These are phyloP conservation scores for Phalacrocorax aristotelis DNA, from an alignment of 2,113 vertebrate genomes.

Conservation along the genomic window DNA sequence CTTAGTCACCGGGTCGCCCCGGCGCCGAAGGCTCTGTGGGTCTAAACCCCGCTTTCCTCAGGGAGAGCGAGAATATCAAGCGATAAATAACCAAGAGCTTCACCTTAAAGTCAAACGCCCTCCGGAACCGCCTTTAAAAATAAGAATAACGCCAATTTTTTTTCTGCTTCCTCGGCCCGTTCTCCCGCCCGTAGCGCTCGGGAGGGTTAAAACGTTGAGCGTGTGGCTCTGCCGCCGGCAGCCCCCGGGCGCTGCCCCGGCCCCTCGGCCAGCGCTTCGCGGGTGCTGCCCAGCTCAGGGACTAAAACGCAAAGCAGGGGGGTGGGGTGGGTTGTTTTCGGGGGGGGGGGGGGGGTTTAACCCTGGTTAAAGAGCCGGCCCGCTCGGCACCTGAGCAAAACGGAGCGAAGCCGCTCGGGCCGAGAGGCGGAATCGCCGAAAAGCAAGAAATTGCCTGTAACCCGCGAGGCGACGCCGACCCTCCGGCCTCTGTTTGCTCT, in stretches of 20 bases:
- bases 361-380: neutral
- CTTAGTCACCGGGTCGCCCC: too few relatives aligned
- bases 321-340: neutral
- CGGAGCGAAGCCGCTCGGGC: rapidly evolving
- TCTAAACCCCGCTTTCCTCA: neutral
- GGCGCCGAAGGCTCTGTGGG: neutral
- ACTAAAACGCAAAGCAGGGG: neutral
- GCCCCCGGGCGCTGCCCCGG: neutral
- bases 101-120: neutral
- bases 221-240: neutral
- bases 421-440: too few relatives aligned
- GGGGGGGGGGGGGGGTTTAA: neutral
- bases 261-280: neutral
- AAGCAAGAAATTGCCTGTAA: too few relatives aligned
- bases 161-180: too few relatives aligned
- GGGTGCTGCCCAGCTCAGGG: neutral
- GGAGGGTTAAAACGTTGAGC: neutral
- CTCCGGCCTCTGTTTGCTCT: neutral
- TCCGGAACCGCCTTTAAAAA: neutral
- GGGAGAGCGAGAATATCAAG: neutral
- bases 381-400: neutral
- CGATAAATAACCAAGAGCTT: neutral
- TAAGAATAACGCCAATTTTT: neutral
- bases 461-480: neutral
- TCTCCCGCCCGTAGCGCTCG: neutral